These are phyloP conservation scores for Poecilobothrus nobilitatus DNA, from an alignment of 2,888 invertebrate genomes.

Conservation along the genomic window DNA sequence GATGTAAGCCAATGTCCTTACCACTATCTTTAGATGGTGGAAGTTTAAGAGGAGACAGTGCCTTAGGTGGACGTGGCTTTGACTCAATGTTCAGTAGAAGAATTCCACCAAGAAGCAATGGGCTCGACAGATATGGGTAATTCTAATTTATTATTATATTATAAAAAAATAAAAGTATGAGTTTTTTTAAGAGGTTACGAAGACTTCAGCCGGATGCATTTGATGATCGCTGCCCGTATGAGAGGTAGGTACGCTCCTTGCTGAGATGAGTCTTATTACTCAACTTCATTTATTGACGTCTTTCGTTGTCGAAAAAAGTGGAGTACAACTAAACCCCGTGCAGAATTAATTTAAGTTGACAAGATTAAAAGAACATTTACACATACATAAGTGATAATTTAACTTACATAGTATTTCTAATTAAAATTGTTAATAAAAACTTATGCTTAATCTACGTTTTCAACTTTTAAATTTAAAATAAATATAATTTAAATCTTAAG, in stretches of 20 bases:
- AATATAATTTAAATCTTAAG: too few relatives aligned
- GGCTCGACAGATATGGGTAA: slow-evolving; percentile 43
- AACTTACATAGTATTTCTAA: background rate
- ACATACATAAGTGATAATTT: background rate
- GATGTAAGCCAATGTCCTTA: slow-evolving; percentile 71
- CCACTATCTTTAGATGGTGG: slow-evolving; percentile 53
- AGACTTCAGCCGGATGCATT: slow-evolving; percentile 80
- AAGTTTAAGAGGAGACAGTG: slow-evolving; percentile 48
- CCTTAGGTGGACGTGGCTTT: slow-evolving; percentile 56
- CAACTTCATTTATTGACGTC: background rate
- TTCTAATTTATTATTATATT: background rate
- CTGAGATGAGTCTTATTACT: slow-evolving; percentile 46
- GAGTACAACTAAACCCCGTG: background rate
- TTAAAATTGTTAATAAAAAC: background rate
- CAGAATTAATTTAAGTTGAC: background rate
- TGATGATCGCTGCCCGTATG: slow-evolving; percentile 66
- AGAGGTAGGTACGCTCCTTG: slow-evolving; percentile 81
- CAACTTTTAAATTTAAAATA: too few relatives aligned
- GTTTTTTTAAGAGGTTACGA: slow-evolving; percentile 62
- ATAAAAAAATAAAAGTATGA: background rate
- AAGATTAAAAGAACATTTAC: background rate
- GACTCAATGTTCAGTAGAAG: slow-evolving; percentile 77
- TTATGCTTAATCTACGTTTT: too few relatives aligned
- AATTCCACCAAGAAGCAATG: slow-evolving; percentile 51
- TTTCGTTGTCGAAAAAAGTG: background rate